A percentile compares a stretch with the other conserved stretches of the same genome.
These are phyloP conservation scores for Apteryx owenii DNA, from an alignment of 2,113 vertebrate genomes.

Conservation along the genomic window DNA sequence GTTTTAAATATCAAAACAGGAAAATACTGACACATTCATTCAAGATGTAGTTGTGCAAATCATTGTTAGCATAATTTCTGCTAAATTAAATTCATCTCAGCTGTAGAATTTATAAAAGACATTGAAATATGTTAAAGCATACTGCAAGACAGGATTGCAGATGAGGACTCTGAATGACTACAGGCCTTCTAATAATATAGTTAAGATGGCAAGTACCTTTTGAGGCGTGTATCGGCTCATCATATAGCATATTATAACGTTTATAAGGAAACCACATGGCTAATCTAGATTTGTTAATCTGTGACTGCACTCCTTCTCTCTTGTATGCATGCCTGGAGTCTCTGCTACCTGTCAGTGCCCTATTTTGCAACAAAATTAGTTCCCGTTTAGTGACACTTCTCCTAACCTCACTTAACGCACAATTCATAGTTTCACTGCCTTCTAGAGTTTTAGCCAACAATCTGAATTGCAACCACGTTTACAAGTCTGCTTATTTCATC, in stretches of 20 bases:
- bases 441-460: not conserved
- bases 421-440: not conserved
- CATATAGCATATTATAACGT: not conserved
- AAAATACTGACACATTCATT: not conserved
- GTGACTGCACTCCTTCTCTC: not conserved
- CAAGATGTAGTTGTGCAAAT: not conserved
- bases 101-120: not conserved
- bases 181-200: not conserved
- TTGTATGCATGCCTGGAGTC: not conserved
- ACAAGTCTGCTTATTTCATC: not conserved
- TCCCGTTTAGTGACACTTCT: not conserved
- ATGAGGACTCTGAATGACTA: not conserved
- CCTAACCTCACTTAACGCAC: not conserved
- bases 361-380: not conserved
- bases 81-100: not conserved
- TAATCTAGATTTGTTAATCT: not conserved
- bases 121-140: not conserved
- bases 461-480: not conserved
- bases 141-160: not conserved
- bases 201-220: not conserved
- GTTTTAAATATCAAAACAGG: not conserved
- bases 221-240: not conserved
- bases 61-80: not conserved
- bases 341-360: not conserved
- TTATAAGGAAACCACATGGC: not conserved